phyloP scores from a whole-genome alignment of 2,888 invertebrate species.

The Epirrita christyi region DNA sequence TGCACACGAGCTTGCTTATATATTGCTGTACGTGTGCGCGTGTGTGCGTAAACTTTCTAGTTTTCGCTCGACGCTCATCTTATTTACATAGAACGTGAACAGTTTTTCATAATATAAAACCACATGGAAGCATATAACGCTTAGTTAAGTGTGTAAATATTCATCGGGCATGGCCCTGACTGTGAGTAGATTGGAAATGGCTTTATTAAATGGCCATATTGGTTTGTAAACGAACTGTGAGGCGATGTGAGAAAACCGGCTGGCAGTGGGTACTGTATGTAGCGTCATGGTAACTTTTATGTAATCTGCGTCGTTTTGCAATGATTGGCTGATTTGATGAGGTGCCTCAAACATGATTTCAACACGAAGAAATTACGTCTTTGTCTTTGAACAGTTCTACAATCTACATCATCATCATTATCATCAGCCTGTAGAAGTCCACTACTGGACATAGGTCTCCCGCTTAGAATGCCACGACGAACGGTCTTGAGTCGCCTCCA shows the following conservation, averaged over 20 bases:
- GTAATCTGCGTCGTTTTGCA: constrained; percentile 22
- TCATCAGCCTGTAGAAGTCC: too few relatives aligned
- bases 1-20: constrained; percentile 47
- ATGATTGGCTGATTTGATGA: constrained; percentile 22
- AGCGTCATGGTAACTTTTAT: constrained; percentile 16
- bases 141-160: constrained; percentile 73
- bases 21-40: constrained; percentile 40
- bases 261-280: neutral
- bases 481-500: too few relatives aligned
- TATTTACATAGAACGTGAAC: constrained; percentile 83
- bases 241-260: constrained; percentile 10
- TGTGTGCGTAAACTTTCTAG: constrained; percentile 82
- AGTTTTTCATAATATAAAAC: constrained; percentile 81
- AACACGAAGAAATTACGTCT: neutral
- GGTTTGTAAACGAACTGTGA: constrained; percentile 7
- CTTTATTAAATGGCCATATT: constrained; percentile 55
- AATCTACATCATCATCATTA: too few relatives aligned
- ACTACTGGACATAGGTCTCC: too few relatives aligned
- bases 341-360: constrained; percentile 10
- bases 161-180: constrained; percentile 61
- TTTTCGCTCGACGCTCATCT: constrained; percentile 77
- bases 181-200: constrained; percentile 70
- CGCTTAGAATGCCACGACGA: too few relatives aligned
- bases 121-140: constrained; percentile 72
- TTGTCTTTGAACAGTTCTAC: neutral